These are phyloP conservation scores for Myiagra hebetior DNA, from an alignment of 2,113 vertebrate species.

Conservation along the genomic window DNA sequence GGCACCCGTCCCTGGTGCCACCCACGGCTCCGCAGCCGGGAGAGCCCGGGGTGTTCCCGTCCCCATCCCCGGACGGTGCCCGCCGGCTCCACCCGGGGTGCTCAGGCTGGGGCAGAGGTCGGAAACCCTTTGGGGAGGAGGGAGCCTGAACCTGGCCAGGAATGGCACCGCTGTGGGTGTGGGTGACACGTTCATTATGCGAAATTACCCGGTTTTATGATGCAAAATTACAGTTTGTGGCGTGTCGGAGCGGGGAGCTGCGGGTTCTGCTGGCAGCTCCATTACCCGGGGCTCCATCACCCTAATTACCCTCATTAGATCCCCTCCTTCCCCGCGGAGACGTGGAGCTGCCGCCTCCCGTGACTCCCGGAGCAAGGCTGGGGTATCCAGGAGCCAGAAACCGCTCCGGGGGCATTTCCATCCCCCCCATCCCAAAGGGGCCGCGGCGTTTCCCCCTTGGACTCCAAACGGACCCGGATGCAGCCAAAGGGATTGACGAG, in stretches of 20 bases:
- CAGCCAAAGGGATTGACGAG: fast-evolving
- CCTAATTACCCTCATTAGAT: not conserved
- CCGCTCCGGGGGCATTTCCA: not conserved
- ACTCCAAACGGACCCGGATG: fast-evolving
- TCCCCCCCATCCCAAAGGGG: fast-evolving
- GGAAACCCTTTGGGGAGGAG: not conserved
- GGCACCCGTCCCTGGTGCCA: not conserved
- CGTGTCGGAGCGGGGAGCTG: not conserved
- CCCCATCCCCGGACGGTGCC: fast-evolving
- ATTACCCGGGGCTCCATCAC: not conserved
- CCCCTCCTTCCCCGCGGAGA: not conserved
- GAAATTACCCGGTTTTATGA: not conserved
- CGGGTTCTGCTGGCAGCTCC: not conserved
- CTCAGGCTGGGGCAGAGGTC: not conserved
- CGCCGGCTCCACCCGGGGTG: fast-evolving
- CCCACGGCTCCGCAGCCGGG: fast-evolving
- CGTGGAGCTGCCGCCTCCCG: not conserved
- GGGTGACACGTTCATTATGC: not conserved
- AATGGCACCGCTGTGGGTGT: not conserved
- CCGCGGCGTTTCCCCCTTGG: fast-evolving
- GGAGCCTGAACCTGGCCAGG: not conserved
- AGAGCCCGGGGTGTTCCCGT: fast-evolving
- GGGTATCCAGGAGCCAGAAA: fast-evolving
- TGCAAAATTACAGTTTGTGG: not conserved
- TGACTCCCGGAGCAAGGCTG: fast-evolving